A percentile compares a stretch with the other conserved stretches of the same genome.
These are phyloP conservation scores for Diabrotica balteata DNA, from an alignment of 2,888 invertebrate genomes.

Conservation along the genomic window DNA sequence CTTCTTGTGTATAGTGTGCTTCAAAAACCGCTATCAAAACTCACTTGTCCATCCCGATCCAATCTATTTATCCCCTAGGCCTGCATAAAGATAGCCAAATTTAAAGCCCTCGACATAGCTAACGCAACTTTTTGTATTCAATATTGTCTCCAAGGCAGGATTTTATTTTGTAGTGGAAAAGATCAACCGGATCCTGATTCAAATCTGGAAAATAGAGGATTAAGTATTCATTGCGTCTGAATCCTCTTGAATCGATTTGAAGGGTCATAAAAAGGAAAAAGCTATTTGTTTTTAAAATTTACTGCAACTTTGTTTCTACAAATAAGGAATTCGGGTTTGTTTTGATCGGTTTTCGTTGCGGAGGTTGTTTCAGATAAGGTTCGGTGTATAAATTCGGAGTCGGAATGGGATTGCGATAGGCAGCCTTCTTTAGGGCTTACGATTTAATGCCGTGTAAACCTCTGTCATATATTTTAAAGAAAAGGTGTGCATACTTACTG, in stretches of 20 bases:
- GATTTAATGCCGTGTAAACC: conserved; percentile 1
- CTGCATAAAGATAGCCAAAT: conserved; percentile 36
- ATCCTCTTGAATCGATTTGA: conserved; percentile 44
- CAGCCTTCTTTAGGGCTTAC: neutral
- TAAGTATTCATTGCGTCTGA: conserved; percentile 50
- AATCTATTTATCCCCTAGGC: conserved; percentile 26
- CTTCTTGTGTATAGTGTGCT: too few relatives aligned
- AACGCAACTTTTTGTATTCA: conserved; percentile 34
- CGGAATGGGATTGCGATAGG: conserved; percentile 13
- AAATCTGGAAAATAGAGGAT: conserved; percentile 49
- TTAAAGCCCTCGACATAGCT: conserved; percentile 12
- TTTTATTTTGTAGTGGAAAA: conserved; percentile 44
- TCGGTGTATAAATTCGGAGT: conserved; percentile 13
- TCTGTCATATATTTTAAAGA: too few relatives aligned
- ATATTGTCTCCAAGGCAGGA: conserved; percentile 33
- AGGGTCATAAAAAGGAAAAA: conserved; percentile 43
- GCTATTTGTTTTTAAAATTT: conserved; percentile 44
- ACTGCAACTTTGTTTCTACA: conserved; percentile 37
- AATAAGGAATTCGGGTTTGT: conserved; percentile 21
- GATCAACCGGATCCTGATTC: conserved; percentile 47
- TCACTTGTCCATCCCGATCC: conserved; percentile 17
- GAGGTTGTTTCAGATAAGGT: conserved; percentile 19
- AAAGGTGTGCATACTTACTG: too few relatives aligned
- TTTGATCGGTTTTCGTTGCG: conserved; percentile 12
- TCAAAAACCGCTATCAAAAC: conserved; percentile 3